Evolutionary conservation across 64 coral and sea anemone species (phyloP), one percentile per base, ranked within the genome.

Genomic region (Porites australiensis): DNA sequence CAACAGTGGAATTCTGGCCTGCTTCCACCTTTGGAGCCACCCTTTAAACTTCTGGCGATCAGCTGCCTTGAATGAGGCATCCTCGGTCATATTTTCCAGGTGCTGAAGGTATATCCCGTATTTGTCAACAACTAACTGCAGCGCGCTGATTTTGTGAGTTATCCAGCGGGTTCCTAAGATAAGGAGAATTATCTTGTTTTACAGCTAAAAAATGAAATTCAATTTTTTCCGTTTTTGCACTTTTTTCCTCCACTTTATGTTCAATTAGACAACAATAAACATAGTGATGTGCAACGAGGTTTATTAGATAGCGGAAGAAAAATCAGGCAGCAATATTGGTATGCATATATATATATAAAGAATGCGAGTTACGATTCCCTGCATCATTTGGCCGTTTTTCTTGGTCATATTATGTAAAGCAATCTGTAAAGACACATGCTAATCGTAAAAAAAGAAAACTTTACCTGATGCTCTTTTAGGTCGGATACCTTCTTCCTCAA

Each of bases 41-140:
- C 90, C 80, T 92, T 92, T 85, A 23, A 92, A 92, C 57, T 92
- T 92, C 59, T 92, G 90, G 48, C 70, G 87, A 89, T 94, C 87
- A 48, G 78, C 87, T 46, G 87, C 13, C 44, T 93, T 94, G 46
- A 93, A 93, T 51, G 75, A 23, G 18, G 58, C 61, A 60, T 93
- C 92, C 16, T 88, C 85, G 70, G 8, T 87, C 92, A 93, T 82
- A 16, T 14, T 82, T 71, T 93, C 76, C 14, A 93, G 60, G 70
- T 93, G 92, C 85, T 93, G 92, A 5, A 88, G 11, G 67, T 88
- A 88, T 20, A 93, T 18, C 2, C 85, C 84, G 74, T 49, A 93
- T 59, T 93, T 93, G 57, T 93, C 92, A 48, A 88, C 46, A 79
- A 93, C 3, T 70, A 88, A 65, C 85, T 93, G 92, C n/a, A 93